These are phyloP conservation scores for Lepisosteus osseus DNA, from an alignment of 2,113 vertebrate species.

Conservation along the genomic window DNA sequence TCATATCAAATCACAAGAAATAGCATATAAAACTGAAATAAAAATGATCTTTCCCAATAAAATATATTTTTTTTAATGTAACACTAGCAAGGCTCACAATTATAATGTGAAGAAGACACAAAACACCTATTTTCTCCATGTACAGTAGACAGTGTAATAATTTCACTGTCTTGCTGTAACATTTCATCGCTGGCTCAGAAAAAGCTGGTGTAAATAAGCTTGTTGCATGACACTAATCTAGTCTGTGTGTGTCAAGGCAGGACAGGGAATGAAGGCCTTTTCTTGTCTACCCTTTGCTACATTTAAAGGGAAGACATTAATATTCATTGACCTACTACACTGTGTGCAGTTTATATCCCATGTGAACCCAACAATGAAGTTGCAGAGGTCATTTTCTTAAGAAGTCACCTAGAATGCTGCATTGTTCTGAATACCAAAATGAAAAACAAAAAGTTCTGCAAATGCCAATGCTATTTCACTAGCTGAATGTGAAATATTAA, in stretches of 20 bases:
- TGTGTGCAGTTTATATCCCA: constrained; percentile 44
- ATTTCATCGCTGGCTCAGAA: neutral
- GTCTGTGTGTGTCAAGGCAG: neutral
- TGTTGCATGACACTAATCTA: neutral
- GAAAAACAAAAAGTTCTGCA: constrained; percentile 11
- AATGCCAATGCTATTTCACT: neutral
- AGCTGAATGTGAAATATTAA: too few species aligned
- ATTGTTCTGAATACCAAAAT: constrained; percentile 16
- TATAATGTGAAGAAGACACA: neutral
- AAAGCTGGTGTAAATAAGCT: constrained; percentile 2
- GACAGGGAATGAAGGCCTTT: constrained; percentile 32
- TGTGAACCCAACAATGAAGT: constrained; percentile 50
- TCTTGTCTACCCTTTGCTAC: constrained; percentile 50
- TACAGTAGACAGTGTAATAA: neutral
- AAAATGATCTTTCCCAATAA: too few species aligned
- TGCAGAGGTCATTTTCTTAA: constrained; percentile 56
- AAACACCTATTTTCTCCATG: neutral
- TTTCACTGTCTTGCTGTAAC: neutral
- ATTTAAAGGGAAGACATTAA: constrained; percentile 55
- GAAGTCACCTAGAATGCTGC: constrained; percentile 12
- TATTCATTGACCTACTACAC: constrained; percentile 54
- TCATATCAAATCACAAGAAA: too few species aligned
- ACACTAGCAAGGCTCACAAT: neutral
- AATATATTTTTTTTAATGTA: too few species aligned
- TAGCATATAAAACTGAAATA: too few species aligned